Percentiles rank a stretch among this genome's conserved stretches.
phyloP scores from a whole-genome alignment of 2,797 vertebrate species.

The Sylvilagus floridanus region DNA sequence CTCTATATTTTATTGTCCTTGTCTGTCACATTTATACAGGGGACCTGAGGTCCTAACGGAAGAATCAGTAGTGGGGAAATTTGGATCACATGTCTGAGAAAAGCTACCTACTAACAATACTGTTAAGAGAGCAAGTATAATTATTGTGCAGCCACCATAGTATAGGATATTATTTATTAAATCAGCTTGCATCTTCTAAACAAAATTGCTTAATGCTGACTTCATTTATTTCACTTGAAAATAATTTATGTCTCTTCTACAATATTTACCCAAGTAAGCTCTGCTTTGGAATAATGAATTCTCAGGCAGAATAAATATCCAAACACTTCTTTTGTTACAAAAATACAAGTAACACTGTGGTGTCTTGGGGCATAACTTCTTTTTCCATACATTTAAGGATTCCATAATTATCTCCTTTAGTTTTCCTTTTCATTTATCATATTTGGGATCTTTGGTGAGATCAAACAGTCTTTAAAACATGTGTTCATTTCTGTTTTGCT shows the following conservation, averaged over 20 bases:
- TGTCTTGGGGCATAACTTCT: not conserved
- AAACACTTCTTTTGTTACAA: not conserved
- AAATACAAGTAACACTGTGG: not conserved
- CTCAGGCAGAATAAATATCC: not conserved
- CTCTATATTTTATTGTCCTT: not conserved
- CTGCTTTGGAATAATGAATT: not conserved
- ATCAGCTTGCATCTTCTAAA: not conserved
- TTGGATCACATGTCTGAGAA: not conserved
- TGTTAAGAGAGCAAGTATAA: not conserved
- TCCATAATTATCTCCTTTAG: not conserved
- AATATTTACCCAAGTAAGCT: not conserved
- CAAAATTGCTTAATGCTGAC: not conserved
- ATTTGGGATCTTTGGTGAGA: not conserved
- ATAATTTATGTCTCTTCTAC: not conserved
- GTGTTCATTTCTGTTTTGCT: not conserved
- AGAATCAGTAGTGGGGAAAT: not conserved
- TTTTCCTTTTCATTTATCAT: not conserved
- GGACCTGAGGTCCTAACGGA: not conserved
- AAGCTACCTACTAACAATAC: not conserved
- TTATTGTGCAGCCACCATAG: not conserved
- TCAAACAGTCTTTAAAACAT: not conserved
- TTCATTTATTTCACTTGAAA: not conserved
- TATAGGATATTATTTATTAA: not conserved
- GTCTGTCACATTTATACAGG: fast-evolving
- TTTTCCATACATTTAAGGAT: not conserved